These are phyloP conservation scores for Eurypyga helias DNA, from an alignment of 2,113 vertebrate species.

Conservation along the genomic window DNA sequence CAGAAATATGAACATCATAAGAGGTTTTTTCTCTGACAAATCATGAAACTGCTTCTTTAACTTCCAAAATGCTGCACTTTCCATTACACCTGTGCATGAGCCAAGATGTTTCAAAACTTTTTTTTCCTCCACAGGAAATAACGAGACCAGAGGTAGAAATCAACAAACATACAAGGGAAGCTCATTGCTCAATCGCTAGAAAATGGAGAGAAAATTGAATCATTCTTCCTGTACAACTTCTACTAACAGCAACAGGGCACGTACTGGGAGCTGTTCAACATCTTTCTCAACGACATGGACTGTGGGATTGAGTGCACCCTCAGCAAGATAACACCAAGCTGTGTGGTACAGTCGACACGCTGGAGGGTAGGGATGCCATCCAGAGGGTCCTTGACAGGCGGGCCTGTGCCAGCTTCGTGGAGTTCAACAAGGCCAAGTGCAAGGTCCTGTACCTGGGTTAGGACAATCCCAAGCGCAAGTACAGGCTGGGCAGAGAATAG, in stretches of 20 bases:
- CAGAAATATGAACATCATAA: not conserved
- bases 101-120: not conserved
- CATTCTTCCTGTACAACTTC: not conserved
- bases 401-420: too few species aligned
- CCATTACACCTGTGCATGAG: not conserved
- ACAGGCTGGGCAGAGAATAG: too few species aligned
- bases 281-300: too few species aligned
- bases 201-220: not conserved
- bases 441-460: too few species aligned
- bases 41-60: not conserved
- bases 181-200: not conserved
- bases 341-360: too few species aligned
- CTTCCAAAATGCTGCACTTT: not conserved
- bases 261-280: not conserved
- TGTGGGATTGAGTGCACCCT: too few species aligned
- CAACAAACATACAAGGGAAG: not conserved
- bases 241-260: not conserved
- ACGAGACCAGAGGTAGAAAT: accelerated
- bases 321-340: too few species aligned
- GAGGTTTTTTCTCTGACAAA: not conserved
- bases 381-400: too few species aligned
- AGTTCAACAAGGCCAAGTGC: too few species aligned
- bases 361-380: too few species aligned
- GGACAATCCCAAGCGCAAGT: too few species aligned
- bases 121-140: not conserved